Evolutionary conservation across 2,113 vertebrate genomes (phyloP).

Genomic region (Danionella cerebrum): DNA sequence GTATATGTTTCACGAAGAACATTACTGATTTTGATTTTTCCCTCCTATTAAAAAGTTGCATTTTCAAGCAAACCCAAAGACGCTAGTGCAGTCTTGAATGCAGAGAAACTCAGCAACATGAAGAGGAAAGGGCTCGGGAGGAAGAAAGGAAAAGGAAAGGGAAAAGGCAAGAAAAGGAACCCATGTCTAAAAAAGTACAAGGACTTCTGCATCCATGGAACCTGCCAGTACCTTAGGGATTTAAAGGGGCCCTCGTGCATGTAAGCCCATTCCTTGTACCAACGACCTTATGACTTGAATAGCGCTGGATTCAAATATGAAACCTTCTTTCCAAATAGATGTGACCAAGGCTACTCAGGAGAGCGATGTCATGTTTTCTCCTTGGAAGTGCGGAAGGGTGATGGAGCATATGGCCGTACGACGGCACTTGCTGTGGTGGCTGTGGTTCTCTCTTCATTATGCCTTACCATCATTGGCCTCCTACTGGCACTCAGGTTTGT

Average conservation of each 20-base stretch:
- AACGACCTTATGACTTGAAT: too few species aligned
- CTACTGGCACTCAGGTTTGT: slow-evolving; percentile 85
- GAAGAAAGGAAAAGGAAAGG: slow-evolving; percentile 70
- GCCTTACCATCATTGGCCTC: slow-evolving; percentile 82
- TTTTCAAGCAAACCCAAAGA: slow-evolving; percentile 83
- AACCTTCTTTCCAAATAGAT: slow-evolving; percentile 49
- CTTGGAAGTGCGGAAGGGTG: slow-evolving; percentile 68
- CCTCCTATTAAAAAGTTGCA: slow-evolving; percentile 62
- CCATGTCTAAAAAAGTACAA: slow-evolving; percentile 87
- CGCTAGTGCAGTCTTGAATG: slow-evolving; percentile 42
- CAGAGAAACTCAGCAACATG: slow-evolving; percentile 49
- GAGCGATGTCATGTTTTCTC: slow-evolving; percentile 79
- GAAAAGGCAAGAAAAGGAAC: slow-evolving; percentile 85
- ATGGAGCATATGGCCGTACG: slow-evolving; percentile 77
- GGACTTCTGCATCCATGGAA: slow-evolving; percentile 91
- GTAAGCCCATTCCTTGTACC: slow-evolving; percentile 65
- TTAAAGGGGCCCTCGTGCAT: slow-evolving; percentile 75
- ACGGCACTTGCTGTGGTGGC: slow-evolving; percentile 85
- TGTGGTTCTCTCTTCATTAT: slow-evolving; percentile 84
- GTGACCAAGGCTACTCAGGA: slow-evolving; percentile 77
- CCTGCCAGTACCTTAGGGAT: slow-evolving; percentile 78
- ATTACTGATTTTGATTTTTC: neutral
- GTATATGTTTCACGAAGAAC: neutral
- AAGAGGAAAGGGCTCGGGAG: slow-evolving; percentile 64
- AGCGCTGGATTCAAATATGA: neutral